Base-by-base conservation (phyloP, 2,888 invertebrate species). In the Oligia fasciuncula region DNA sequence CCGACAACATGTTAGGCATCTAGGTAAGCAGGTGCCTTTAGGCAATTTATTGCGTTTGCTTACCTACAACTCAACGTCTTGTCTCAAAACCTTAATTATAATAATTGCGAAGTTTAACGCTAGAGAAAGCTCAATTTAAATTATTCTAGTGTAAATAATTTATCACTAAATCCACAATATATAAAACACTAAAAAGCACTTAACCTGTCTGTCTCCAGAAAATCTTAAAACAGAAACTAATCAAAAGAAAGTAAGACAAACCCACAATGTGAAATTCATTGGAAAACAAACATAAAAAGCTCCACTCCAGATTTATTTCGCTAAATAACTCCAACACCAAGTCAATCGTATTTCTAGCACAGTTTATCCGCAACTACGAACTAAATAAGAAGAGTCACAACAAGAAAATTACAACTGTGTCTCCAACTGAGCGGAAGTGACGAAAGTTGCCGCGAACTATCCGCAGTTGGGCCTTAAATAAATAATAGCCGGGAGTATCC, bases 401-500 rank as follows among this genome's bases (percentile, higher is more conserved):
- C 79, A 81, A 87, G 85, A 85, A 81, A 67, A 79, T 73, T 84
- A 76, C 75, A 79, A 81, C 79, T 73, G 67, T 57, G 75, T 68
- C 79, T 80, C 74, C 79, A 76, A 73, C 83, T 76, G 85, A 69
- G 63, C 79, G 83, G 86, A 85, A 84, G 80, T 86, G 84, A 85
- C 80, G 80, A 83, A 89, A 90, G 80, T 90, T 85, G 79, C 68
- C 51, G 67, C 70, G 69, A 82, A 79, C 85, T 77, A 85, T 74
- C 86, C 85, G 79, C 77, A 81, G 81, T 84, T 49, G 66, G 74
- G 72, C 73, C 80, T 85, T 91, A 89, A 91, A 91, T 91, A 90
- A 90, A 91, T 91, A 89, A 90, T 90, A 88, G 82, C 85, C 77
- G 65, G 35, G 77, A 87, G 81, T 76, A 81, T 81, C 75, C 79